Conservation (phyloP, 2,888 invertebrate genomes). For the Microplitis deprimator region DNA sequence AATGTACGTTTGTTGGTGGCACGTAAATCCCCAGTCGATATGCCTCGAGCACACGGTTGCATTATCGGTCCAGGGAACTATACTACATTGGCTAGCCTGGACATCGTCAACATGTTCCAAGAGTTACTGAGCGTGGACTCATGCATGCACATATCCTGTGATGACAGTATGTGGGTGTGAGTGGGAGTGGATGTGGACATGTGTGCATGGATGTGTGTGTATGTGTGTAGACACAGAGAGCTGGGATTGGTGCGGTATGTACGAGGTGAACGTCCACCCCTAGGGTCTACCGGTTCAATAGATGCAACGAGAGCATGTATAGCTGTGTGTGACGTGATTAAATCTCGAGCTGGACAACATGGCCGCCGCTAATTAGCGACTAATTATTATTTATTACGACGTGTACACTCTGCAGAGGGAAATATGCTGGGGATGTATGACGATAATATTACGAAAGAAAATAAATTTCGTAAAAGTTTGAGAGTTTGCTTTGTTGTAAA, state of each 20-base stretch:
- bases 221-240: constrained; percentile 4
- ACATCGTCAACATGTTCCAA: constrained; percentile 66
- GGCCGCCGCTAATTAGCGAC: constrained; percentile 67
- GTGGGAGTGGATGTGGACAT: neutral
- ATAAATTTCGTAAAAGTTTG: too few relatives aligned
- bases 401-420: neutral
- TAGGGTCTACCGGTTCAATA: constrained; percentile 35
- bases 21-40: constrained; percentile 24
- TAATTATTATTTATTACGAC: constrained; percentile 69
- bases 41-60: constrained; percentile 56
- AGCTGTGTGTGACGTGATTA: constrained; percentile 64
- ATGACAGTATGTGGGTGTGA: neutral
- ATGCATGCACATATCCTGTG: neutral
- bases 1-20: neutral
- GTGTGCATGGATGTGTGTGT: neutral
- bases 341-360: constrained; percentile 62
- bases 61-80: constrained; percentile 59
- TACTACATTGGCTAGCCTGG: constrained; percentile 62
- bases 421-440: neutral
- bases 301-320: constrained; percentile 43
- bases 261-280: constrained; percentile 29
- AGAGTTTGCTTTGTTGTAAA: neutral
- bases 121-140: constrained; percentile 44
- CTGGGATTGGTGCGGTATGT: constrained; percentile 34
- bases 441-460: too few relatives aligned